These are phyloP conservation scores for Alosa sapidissima DNA, from an alignment of 2,797 vertebrate genomes.

Conservation along the genomic window DNA sequence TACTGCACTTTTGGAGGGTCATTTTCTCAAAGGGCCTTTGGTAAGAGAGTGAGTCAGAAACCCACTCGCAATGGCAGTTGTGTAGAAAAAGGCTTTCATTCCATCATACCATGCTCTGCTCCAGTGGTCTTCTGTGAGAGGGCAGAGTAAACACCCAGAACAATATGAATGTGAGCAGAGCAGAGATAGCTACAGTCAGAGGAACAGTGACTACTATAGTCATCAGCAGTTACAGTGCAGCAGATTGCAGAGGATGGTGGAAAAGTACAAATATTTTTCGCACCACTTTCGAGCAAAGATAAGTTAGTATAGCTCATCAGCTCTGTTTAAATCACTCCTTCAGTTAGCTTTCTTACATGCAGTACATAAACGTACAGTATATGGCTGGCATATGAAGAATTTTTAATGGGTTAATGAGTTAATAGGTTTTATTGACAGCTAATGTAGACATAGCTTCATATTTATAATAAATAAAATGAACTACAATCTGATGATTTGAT, in stretches of 20 bases:
- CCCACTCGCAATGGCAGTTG: background rate
- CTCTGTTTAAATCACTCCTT: background rate
- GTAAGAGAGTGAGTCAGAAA: background rate
- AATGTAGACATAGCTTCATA: background rate
- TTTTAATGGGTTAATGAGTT: too few species aligned
- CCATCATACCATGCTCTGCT: background rate
- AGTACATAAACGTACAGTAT: background rate
- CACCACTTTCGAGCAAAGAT: background rate
- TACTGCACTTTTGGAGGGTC: background rate
- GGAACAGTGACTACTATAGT: background rate
- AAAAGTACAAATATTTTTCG: background rate
- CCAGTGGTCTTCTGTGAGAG: background rate
- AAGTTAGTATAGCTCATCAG: background rate
- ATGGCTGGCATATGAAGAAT: background rate
- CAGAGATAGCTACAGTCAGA: background rate
- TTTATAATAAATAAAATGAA: background rate
- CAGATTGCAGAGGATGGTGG: background rate
- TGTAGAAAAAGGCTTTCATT: background rate
- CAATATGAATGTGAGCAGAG: background rate
- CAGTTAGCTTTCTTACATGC: background rate
- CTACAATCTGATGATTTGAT: background rate
- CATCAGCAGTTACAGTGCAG: background rate
- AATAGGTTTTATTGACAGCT: background rate
- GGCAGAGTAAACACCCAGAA: background rate
- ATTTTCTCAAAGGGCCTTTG: background rate